phyloP scores from a whole-genome alignment of 1,140 invertebrate species.

The Ptiloglossa arizonensis region DNA sequence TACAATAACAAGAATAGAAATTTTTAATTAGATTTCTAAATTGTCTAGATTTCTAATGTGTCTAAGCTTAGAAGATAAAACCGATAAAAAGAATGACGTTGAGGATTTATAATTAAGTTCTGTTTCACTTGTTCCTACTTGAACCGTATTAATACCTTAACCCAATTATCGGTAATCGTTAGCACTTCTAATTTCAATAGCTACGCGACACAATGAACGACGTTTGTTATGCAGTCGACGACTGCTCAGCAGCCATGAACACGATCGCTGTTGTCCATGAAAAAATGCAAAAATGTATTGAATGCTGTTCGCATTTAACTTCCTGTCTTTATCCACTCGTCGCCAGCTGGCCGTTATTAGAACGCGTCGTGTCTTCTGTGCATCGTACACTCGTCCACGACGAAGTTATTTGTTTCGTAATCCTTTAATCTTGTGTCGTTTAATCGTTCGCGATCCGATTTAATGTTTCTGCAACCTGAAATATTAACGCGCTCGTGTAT shows the following conservation, averaged over 20 bases:
- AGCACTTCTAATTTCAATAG: background rate
- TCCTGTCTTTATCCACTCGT: background rate
- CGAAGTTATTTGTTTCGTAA: background rate
- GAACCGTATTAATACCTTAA: too few species aligned
- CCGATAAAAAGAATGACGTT: too few species aligned
- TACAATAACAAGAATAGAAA: too few species aligned
- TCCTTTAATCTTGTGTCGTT: background rate
- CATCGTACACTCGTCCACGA: background rate
- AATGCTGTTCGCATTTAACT: background rate
- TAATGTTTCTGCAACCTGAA: background rate
- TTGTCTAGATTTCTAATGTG: too few species aligned
- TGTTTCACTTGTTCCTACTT: too few species aligned
- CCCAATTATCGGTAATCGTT: too few species aligned
- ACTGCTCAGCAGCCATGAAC: background rate
- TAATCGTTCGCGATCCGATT: background rate
- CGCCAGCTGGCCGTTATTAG: constrained; percentile 13
- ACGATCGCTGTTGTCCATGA: background rate
- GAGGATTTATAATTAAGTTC: too few species aligned
- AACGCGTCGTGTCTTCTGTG: background rate
- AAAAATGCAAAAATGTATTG: background rate
- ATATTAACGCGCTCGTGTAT: too few species aligned
- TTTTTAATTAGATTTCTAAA: too few species aligned
- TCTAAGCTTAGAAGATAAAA: too few species aligned
- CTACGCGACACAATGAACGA: too few species aligned
- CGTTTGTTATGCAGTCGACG: background rate